phyloP scores from a whole-genome alignment of 2,113 vertebrate species.

The Amblyornis subalaris region DNA sequence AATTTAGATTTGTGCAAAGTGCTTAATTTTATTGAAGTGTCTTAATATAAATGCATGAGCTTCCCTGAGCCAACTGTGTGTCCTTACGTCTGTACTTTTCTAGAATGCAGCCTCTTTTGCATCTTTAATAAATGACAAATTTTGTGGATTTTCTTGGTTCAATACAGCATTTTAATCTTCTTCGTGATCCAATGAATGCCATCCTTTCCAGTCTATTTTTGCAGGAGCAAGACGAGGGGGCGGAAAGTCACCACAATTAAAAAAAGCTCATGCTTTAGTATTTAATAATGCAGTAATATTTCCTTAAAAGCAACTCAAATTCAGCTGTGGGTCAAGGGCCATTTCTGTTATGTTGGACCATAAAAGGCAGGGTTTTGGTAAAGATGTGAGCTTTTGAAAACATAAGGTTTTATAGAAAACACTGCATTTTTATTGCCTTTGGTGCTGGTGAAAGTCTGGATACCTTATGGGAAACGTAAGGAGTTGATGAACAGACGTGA shows the following conservation, averaged over 20 bases:
- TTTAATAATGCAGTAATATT: background rate
- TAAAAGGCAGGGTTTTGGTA: background rate
- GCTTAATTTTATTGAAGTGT: background rate
- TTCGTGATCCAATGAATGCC: background rate
- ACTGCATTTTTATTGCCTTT: background rate
- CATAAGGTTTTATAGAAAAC: background rate
- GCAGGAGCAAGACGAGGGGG: background rate
- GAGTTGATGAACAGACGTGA: background rate
- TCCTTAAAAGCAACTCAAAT: background rate
- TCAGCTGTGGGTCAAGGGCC: background rate
- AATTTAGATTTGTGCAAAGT: background rate
- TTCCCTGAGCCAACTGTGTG: background rate
- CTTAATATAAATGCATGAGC: constrained; percentile 10
- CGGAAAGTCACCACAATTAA: background rate
- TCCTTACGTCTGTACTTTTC: background rate
- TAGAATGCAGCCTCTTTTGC: background rate
- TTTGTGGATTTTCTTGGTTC: background rate
- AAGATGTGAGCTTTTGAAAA: background rate
- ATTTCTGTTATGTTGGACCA: background rate
- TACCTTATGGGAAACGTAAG: background rate
- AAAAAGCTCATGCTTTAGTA: background rate
- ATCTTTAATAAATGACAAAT: background rate
- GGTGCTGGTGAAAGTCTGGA: background rate
- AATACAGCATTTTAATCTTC: background rate
- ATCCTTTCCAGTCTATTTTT: background rate